Conservation (phyloP, 37 sponge, comb jelly and placozoan genomes). For the Dysidea cf. avara region DNA sequence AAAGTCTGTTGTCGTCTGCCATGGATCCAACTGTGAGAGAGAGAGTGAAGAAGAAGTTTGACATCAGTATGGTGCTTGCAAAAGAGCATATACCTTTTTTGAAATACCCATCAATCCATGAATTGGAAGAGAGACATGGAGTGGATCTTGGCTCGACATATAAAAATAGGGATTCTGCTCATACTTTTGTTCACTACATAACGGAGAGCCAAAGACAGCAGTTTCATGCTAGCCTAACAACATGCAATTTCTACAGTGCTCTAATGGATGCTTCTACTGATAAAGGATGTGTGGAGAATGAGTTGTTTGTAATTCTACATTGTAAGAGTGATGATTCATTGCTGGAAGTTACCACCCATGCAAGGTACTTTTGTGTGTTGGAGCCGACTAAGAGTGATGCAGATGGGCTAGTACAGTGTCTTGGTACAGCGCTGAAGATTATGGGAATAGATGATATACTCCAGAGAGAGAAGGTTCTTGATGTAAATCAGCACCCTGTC, state of each 20-base stretch:
- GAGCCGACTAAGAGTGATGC: constrained; percentile 21
- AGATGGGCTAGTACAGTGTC: constrained; percentile 49
- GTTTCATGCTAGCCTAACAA: neutral
- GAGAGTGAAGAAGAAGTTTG: constrained; percentile 30
- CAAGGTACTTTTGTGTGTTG: neutral
- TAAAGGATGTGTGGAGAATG: neutral
- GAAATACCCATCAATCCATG: constrained; percentile 30
- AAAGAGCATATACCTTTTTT: constrained; percentile 41
- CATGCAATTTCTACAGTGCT: neutral
- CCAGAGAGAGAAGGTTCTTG: constrained; percentile 4
- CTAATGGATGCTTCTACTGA: constrained; percentile 15
- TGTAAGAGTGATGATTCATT: neutral
- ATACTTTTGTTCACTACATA: neutral
- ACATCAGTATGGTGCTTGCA: constrained; percentile 29
- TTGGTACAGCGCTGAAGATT: constrained; percentile 17
- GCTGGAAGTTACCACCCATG: neutral
- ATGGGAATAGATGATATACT: constrained; percentile 45
- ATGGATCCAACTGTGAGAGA: constrained; percentile 21
- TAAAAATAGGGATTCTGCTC: constrained; percentile 17
- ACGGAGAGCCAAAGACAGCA: neutral
- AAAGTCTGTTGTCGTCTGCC: neutral
- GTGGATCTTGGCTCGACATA: constrained; percentile 55
- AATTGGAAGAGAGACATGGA: constrained; percentile 54
- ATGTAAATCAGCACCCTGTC: constrained; percentile 5
- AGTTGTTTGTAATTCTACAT: neutral